Evolutionary conservation across 2,888 invertebrate species (phyloP).

Genomic region (Scaptomyza polygonia): DNA sequence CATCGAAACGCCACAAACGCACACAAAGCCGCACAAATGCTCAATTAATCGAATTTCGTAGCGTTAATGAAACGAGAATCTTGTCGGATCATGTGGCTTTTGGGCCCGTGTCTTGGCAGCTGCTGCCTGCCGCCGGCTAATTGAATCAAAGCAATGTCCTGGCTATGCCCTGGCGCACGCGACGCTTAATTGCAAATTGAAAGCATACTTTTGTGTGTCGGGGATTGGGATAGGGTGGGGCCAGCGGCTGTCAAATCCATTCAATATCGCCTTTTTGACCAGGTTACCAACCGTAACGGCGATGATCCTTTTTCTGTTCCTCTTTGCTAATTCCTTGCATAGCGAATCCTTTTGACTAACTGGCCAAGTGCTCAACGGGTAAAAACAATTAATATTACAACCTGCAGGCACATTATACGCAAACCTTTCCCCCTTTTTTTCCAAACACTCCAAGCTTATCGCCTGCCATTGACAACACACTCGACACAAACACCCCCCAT

Average conservation of each 20-base stretch:
- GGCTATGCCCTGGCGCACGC: conserved; percentile 51
- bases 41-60: conserved; percentile 75
- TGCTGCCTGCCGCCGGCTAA: conserved; percentile 57
- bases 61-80: conserved; percentile 71
- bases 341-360: conserved; percentile 36
- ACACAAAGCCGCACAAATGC: conserved; percentile 68
- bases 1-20: not conserved
- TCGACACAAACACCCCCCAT: conserved; percentile 30
- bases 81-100: conserved; percentile 70
- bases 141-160: conserved; percentile 73
- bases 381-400: conserved; percentile 77
- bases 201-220: conserved; percentile 63
- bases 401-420: conserved; percentile 74
- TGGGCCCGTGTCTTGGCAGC: conserved; percentile 43
- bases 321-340: conserved; percentile 11
- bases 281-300: conserved; percentile 14
- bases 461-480: conserved; percentile 72
- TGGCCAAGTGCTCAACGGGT: conserved; percentile 51
- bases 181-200: conserved; percentile 72
- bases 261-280: conserved; percentile 56
- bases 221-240: conserved; percentile 5
- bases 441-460: conserved; percentile 45
- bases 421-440: not conserved
- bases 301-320: not conserved
- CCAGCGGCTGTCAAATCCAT: conserved; percentile 70